Conservation (phyloP, 1,140 invertebrate genomes). For the Drosophila orosa region DNA sequence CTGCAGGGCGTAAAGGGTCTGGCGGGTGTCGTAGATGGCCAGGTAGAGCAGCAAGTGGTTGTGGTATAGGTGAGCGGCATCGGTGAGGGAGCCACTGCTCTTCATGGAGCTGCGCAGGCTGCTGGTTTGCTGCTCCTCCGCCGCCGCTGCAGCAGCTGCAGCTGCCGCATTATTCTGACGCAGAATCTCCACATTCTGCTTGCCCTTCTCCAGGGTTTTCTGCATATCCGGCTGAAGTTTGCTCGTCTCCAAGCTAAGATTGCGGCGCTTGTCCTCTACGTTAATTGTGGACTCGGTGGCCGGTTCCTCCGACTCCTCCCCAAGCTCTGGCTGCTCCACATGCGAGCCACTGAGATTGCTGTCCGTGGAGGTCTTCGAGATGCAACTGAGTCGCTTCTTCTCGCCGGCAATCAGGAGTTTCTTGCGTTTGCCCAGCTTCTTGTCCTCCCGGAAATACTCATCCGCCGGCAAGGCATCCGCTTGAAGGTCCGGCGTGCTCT, state of each 20-base stretch:
- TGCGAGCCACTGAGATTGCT: conserved; percentile 72
- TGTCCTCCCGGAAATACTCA: conserved; percentile 86
- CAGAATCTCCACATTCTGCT: conserved; percentile 82
- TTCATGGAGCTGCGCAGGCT: conserved; percentile 74
- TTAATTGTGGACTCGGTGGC: conserved; percentile 64
- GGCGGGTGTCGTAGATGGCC: conserved; percentile 91
- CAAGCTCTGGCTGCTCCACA: conserved; percentile 40
- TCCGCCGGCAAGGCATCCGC: conserved; percentile 87
- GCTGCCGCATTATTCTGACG: conserved; percentile 71
- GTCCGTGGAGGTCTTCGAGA: conserved; percentile 81
- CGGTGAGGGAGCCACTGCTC: conserved; percentile 60
- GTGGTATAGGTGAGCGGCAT: conserved; percentile 90
- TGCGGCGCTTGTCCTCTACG: conserved; percentile 83
- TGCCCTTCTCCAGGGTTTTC: conserved; percentile 80
- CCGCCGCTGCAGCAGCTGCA: conserved; percentile 43
- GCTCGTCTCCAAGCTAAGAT: conserved; percentile 75
- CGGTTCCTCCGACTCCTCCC: conserved; percentile 38
- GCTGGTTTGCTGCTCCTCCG: conserved; percentile 39
- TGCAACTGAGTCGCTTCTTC: conserved; percentile 80
- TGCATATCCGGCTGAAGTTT: conserved; percentile 70
- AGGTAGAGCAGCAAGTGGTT: conserved; percentile 93
- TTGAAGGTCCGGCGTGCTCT: conserved; percentile 64
- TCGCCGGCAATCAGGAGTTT: conserved; percentile 60
- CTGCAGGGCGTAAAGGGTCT: conserved; percentile 91
- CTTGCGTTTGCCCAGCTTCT: conserved; percentile 65